A percentile compares a stretch with the other conserved stretches of the same genome.
Conservation (phyloP, 2,888 invertebrate species). For the Andricus curvator region DNA sequence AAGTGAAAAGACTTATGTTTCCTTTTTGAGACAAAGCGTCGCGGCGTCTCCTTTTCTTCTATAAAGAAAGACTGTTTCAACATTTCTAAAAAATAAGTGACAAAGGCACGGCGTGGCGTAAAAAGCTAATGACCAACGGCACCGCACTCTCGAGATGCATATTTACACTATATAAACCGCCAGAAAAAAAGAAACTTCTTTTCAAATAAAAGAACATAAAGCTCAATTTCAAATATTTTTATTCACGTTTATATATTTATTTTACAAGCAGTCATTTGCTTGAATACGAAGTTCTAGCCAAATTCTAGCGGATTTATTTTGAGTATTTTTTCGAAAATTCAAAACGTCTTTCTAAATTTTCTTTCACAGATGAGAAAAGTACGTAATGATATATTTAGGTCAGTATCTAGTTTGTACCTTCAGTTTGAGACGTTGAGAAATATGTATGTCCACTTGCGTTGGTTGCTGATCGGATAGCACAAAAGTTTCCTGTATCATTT, state of each 20-base stretch:
- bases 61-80: conserved; percentile 20
- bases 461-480: no score
- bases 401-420: no score
- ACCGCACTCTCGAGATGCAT: not conserved
- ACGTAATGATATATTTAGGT: no score
- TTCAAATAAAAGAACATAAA: not conserved
- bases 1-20: conserved; percentile 39
- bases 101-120: not conserved
- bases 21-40: conserved; percentile 14
- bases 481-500: no score
- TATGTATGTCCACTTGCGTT: no score
- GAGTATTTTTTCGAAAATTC: no score
- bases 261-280: not conserved
- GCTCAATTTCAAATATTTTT: not conserved
- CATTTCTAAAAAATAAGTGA: conserved; percentile 16
- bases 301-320: no score
- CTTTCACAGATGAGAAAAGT: no score
- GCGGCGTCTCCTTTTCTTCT: conserved; percentile 10
- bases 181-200: not conserved
- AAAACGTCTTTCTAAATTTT: no score
- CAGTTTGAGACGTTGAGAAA: not conserved
- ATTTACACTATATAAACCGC: not conserved
- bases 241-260: not conserved
- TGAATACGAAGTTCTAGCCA: not conserved
- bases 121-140: conserved; percentile 12